Evolutionary conservation across 2,113 vertebrate species (phyloP).

Genomic region (Platycercus adscitus): DNA sequence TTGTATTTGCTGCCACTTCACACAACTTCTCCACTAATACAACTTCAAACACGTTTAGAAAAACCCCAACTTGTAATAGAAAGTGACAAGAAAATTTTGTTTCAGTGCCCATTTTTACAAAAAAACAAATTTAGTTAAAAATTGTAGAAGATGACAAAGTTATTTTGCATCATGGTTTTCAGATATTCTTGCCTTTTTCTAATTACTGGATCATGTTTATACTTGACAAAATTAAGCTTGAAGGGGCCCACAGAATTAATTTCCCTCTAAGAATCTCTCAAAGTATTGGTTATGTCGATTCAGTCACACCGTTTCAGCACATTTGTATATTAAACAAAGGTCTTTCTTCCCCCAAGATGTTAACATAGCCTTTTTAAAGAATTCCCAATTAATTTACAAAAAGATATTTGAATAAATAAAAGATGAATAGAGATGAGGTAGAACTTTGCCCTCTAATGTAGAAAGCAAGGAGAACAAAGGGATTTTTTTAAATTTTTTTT

Average conservation of each 20-base stretch:
- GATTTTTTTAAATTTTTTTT: background rate
- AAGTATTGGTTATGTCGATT: background rate
- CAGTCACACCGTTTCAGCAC: background rate
- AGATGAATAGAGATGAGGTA: constrained; percentile 1
- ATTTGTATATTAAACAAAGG: constrained; percentile 30
- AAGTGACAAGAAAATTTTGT: background rate
- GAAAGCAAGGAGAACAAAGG: background rate
- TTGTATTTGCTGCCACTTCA: background rate
- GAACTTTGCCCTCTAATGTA: constrained; percentile 37
- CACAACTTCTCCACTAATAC: background rate
- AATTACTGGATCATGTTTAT: background rate
- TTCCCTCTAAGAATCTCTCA: background rate
- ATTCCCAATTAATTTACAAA: constrained; percentile 30
- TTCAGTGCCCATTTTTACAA: background rate
- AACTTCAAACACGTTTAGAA: background rate
- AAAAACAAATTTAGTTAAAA: background rate
- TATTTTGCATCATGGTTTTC: background rate
- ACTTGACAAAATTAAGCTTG: background rate
- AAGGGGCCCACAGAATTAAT: background rate
- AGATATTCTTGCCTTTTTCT: background rate
- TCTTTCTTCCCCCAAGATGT: constrained; percentile 1
- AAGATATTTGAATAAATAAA: constrained; percentile 41
- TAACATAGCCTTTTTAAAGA: constrained; percentile 19
- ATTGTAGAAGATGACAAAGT: background rate
- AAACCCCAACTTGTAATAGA: background rate